These are phyloP conservation scores for Blennius ocellaris DNA, from an alignment of 2,113 vertebrate genomes.

Conservation along the genomic window DNA sequence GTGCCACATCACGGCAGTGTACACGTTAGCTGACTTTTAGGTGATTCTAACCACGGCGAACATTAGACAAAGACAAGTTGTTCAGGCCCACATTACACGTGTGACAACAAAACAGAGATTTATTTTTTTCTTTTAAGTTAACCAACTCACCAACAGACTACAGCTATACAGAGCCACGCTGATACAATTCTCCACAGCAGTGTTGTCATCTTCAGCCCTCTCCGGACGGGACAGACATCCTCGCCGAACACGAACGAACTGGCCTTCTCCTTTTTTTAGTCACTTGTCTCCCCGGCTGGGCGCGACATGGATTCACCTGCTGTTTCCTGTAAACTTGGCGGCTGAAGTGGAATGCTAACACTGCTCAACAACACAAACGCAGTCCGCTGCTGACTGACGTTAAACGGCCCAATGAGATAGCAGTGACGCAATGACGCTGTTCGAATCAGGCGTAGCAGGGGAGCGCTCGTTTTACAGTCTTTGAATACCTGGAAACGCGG, in stretches of 20 bases:
- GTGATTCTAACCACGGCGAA: neutral
- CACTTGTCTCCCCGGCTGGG: neutral
- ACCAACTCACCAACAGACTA: slow-evolving; percentile 72
- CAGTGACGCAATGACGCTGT: slow-evolving; percentile 35
- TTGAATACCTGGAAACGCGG: rapidly evolving
- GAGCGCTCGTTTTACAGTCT: neutral
- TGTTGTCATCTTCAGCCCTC: slow-evolving; percentile 77
- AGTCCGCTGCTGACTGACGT: too few species aligned
- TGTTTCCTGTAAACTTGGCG: neutral
- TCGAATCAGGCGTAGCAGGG: slow-evolving; percentile 11
- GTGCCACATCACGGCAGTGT: slow-evolving; percentile 73
- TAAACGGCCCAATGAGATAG: slow-evolving; percentile 55
- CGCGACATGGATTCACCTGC: neutral
- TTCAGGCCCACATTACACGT: neutral
- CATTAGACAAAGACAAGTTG: neutral
- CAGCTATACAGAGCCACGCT: slow-evolving; percentile 70
- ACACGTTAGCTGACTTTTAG: slow-evolving; percentile 2
- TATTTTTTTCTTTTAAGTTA: neutral
- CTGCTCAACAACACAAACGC: too few species aligned
- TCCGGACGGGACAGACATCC: slow-evolving; percentile 77
- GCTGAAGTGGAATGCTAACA: slow-evolving; percentile 41
- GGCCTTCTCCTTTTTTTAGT: slow-evolving; percentile 17
- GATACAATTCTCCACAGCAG: slow-evolving; percentile 70
- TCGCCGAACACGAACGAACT: slow-evolving; percentile 45
- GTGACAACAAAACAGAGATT: neutral